Base-by-base conservation (phyloP, 2,113 vertebrate genomes). In the Alligator sinensis region DNA sequence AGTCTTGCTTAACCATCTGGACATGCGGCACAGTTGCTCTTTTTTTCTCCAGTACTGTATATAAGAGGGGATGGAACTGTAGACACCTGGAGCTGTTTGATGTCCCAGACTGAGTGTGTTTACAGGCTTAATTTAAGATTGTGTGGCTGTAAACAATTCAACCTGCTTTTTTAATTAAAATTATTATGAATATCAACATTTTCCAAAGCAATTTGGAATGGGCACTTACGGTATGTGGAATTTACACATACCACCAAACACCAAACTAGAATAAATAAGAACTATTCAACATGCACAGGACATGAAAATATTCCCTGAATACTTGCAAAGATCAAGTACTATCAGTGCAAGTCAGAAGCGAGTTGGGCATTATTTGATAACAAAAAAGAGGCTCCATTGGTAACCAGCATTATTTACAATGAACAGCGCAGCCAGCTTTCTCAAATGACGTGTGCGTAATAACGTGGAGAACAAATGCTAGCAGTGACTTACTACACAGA, bases 361-460 rank as follows among this genome's bases (percentile, higher is more conserved):
- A 92, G 95, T 93, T 92, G 85, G 93, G 76, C 0, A 0, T 93
- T 95, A 96, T 96, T 96, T 96, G 94, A 95, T 96, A 95, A 96
- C 93, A 88, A 85, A 88, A 96, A 92, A 95, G 87, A 78, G 75
- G 14, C 62, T 0, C 5, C 92, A 84, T 91, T 96, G 93, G 94
- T 96, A 96, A 95, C 75, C 93, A 96, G 88, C 47, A 6, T 95
- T 96, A 96, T 96, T 96, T 96, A 97, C 86, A 94, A 93, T 57
- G 66, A 95, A 87, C 57, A 78, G 82, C 78, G 91, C 93, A 92
- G 88, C 92, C 89, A 84, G 58, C 72, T 89, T 93, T 88, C 86
- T 89, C 13, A 47, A 96, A 93, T 91, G 95, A 96, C 90, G 38
- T 38, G 11, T 91, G 93, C 80, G 86, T 9, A 22, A 93, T 94